Evolutionary conservation across 2,888 invertebrate genomes (phyloP).

Genomic region (Apodemia hepburni): DNA sequence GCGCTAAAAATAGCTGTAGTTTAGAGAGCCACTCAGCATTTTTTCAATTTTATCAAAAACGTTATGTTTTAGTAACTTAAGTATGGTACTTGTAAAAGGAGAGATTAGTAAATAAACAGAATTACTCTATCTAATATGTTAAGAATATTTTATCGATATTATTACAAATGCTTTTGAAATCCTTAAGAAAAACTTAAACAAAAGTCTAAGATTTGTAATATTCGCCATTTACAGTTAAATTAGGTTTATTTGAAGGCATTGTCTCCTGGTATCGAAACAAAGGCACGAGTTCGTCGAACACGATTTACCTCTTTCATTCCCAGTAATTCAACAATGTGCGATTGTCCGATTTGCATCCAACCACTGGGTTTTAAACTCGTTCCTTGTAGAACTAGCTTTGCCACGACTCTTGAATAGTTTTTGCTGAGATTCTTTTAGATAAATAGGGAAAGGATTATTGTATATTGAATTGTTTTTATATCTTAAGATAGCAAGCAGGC

Average conservation of each 20-base stretch:
- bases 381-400: conserved; percentile 8
- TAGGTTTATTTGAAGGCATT: conserved; percentile 36
- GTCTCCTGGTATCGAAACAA: conserved; percentile 60
- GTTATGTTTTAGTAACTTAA: too few species aligned
- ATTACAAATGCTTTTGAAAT: background rate
- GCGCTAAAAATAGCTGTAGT: too few species aligned
- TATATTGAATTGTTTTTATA: too few species aligned
- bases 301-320: conserved; percentile 47
- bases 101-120: background rate
- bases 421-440: background rate
- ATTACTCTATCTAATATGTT: background rate
- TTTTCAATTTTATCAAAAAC: too few species aligned
- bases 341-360: conserved; percentile 41
- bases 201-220: background rate
- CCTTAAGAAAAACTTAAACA: background rate
- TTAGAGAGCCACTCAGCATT: too few species aligned
- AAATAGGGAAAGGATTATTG: too few species aligned
- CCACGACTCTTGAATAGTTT: background rate
- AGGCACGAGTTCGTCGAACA: conserved; percentile 54
- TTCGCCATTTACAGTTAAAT: background rate
- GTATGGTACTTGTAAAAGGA: too few species aligned
- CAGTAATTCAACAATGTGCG: conserved; percentile 61
- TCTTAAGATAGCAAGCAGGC: too few species aligned
- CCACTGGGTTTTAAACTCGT: conserved; percentile 4
- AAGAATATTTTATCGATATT: background rate